Percentiles rank a stretch among this genome's conserved stretches.
Conservation (phyloP, 92 coral and sea anemone genomes). For the Virgularia gustaviana region DNA sequence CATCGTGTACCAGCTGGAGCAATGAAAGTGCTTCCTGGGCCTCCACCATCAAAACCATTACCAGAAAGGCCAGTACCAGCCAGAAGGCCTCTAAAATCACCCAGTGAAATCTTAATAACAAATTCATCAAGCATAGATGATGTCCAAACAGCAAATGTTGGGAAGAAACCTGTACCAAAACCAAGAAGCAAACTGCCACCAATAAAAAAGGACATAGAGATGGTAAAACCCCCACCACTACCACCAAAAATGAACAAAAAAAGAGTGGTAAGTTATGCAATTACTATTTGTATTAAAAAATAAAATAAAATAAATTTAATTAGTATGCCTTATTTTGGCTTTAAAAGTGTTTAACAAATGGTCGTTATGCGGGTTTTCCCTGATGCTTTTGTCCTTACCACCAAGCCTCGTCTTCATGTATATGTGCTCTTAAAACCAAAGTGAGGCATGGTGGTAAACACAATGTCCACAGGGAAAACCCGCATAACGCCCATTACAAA, state of each 20-base stretch:
- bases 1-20: too few species aligned
- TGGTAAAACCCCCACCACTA: constrained; percentile 12
- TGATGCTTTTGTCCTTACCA: too few species aligned
- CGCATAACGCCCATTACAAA: too few species aligned
- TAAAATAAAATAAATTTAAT: not conserved
- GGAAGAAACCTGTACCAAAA: constrained; percentile 19
- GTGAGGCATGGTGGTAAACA: too few species aligned
- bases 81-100: not conserved
- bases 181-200: constrained; percentile 28
- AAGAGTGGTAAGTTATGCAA: not conserved
- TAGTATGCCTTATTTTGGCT: not conserved
- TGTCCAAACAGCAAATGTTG: not conserved
- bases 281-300: not conserved
- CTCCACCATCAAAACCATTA: not conserved
- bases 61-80: constrained; percentile 29
- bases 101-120: not conserved
- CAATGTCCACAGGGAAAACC: too few species aligned
- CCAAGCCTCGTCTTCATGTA: too few species aligned
- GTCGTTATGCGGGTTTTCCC: too few species aligned
- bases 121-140: not conserved
- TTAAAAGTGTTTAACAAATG: too few species aligned
- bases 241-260: constrained; percentile 27
- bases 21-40: constrained; percentile 19
- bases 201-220: not conserved
- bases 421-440: too few species aligned